A percentile compares a stretch with the other conserved stretches of the same genome.
Conservation (phyloP, 2,113 vertebrate species). For the Gobius niger region DNA sequence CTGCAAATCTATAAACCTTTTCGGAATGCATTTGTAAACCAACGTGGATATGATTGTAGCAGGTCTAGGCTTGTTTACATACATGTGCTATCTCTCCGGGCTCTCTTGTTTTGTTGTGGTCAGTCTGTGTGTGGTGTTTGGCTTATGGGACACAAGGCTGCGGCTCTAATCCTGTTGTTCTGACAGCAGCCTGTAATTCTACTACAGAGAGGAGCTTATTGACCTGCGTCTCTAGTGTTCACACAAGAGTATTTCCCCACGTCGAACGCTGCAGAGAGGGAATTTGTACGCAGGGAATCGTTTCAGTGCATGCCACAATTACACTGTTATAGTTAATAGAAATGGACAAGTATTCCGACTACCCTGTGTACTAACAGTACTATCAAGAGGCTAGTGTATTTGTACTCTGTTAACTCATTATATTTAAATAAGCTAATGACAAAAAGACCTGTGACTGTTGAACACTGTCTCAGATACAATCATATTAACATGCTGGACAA, state of each 20-base stretch:
- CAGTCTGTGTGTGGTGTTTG: conserved; percentile 43
- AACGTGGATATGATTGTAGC: background rate
- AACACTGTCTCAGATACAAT: too few relatives aligned
- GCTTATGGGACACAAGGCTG: conserved; percentile 47
- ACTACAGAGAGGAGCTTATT: conserved; percentile 55
- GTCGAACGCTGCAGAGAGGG: conserved; percentile 8
- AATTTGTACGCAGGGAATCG: background rate
- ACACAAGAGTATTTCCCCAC: conserved; percentile 18
- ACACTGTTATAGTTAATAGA: background rate
- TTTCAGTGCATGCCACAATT: background rate
- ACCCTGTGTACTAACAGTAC: too few relatives aligned
- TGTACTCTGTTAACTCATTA: too few relatives aligned
- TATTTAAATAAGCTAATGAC: too few relatives aligned
- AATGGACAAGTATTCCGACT: background rate
- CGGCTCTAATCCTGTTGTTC: conserved; percentile 65
- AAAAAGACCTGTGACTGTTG: too few relatives aligned
- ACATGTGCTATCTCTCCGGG: conserved; percentile 7
- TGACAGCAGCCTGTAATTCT: conserved; percentile 63
- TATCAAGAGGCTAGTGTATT: too few relatives aligned
- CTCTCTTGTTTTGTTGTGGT: conserved; percentile 3
- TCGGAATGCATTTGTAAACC: too few relatives aligned
- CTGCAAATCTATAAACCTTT: too few relatives aligned
- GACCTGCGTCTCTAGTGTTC: conserved; percentile 43
- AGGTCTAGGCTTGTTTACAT: conserved; percentile 11
- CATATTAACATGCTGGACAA: too few relatives aligned